Percentiles rank a stretch among this genome's conserved stretches.
Evolutionary conservation across 2,888 invertebrate species (phyloP).

Genomic region (Leptopilina syphax): DNA sequence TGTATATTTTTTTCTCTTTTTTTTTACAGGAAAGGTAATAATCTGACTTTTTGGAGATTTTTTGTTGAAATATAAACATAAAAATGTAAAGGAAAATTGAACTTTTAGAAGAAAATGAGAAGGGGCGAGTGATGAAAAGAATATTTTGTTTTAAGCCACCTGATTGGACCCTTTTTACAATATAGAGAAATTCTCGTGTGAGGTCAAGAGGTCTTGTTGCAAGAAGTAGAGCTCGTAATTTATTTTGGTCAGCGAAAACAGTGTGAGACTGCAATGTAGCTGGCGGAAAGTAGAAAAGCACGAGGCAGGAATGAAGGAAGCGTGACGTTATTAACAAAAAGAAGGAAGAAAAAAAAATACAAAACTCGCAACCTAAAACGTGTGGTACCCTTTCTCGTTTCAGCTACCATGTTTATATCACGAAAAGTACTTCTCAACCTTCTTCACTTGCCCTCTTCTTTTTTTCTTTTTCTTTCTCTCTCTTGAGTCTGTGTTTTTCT

Average conservation of each 20-base stretch:
- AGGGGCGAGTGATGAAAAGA: neutral
- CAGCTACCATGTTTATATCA: neutral
- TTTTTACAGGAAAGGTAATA: no score
- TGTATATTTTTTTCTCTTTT: no score
- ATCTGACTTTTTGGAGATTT: no score
- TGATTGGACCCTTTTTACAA: conserved; percentile 1
- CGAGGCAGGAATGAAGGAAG: conserved; percentile 31
- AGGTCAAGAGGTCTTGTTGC: conserved; percentile 27
- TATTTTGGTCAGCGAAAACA: conserved; percentile 33
- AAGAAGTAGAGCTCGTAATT: conserved; percentile 35
- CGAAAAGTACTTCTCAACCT: conserved; percentile 3
- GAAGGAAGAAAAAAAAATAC: neutral
- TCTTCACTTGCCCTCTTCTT: neutral
- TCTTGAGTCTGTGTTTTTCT: neutral
- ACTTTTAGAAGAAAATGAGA: neutral
- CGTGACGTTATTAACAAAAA: conserved; percentile 44
- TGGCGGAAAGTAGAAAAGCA: conserved; percentile 40
- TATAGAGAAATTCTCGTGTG: conserved; percentile 4
- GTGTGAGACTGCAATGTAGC: conserved; percentile 34
- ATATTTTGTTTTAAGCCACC: conserved; percentile 16
- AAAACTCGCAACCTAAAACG: conserved; percentile 11
- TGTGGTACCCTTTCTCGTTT: conserved; percentile 20
- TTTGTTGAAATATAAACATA: neutral
- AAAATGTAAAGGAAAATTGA: neutral
- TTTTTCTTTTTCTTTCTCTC: neutral